These are phyloP conservation scores for Melitaea athalia DNA, from an alignment of 2,888 invertebrate species.

Conservation along the genomic window DNA sequence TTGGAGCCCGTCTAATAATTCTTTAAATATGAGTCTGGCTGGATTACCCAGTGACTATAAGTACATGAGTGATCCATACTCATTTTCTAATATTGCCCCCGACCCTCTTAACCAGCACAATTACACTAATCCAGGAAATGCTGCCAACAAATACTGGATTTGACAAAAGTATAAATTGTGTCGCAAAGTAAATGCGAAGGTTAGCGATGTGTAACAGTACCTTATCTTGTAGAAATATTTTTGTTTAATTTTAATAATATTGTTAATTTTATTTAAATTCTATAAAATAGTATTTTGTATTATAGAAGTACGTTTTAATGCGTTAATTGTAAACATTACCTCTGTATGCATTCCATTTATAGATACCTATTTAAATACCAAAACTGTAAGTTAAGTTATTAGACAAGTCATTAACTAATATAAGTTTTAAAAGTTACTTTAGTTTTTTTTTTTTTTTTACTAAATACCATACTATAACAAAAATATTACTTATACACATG, in stretches of 20 bases:
- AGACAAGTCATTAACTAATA: constrained; percentile 73
- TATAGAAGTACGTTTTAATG: constrained; percentile 45
- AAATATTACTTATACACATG: too few relatives aligned
- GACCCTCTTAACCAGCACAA: constrained; percentile 74
- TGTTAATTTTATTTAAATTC: constrained; percentile 60
- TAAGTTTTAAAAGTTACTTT: constrained; percentile 27
- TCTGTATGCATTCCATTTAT: constrained; percentile 73
- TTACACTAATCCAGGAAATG: constrained; percentile 72
- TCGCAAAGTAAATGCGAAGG: not conserved
- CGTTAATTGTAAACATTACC: constrained; percentile 59
- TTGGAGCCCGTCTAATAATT: constrained; percentile 78
- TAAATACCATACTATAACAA: not conserved
- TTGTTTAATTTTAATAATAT: constrained; percentile 32
- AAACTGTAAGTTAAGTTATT: constrained; percentile 62
- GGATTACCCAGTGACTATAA: constrained; percentile 77
- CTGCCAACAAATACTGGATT: constrained; percentile 78
- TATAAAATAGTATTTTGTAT: constrained; percentile 48
- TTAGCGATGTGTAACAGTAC: constrained; percentile 22
- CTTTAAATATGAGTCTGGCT: constrained; percentile 75
- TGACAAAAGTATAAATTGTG: constrained; percentile 51
- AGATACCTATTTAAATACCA: constrained; percentile 71
- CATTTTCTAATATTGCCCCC: constrained; percentile 68
- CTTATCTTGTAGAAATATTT: constrained; percentile 20
- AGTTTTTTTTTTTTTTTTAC: constrained; percentile 1
- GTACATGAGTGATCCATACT: constrained; percentile 78